These are phyloP conservation scores for Balaeniceps rex DNA, from an alignment of 2,113 vertebrate genomes.

Conservation along the genomic window DNA sequence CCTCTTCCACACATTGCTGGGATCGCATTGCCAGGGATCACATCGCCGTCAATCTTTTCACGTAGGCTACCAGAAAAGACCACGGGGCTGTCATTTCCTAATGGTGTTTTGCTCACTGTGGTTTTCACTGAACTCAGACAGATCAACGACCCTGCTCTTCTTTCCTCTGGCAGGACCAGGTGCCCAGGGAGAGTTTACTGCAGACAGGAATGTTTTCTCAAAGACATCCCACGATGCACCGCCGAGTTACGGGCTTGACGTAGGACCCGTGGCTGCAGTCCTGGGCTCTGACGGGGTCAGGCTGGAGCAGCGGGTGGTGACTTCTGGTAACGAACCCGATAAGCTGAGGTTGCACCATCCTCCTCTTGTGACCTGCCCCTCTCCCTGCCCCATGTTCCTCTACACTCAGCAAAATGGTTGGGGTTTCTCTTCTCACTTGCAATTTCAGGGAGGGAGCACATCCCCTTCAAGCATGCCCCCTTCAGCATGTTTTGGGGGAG, in stretches of 20 bases:
- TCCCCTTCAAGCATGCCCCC: no score
- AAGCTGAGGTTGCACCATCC: not conserved
- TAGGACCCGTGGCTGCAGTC: not conserved
- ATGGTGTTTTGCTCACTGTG: fast-evolving
- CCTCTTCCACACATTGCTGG: fast-evolving
- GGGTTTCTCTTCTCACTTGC: not conserved
- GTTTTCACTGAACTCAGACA: not conserved
- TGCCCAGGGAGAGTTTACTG: not conserved
- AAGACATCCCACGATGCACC: not conserved
- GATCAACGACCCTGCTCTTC: not conserved
- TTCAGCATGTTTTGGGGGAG: not conserved
- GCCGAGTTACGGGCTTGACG: not conserved
- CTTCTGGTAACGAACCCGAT: not conserved
- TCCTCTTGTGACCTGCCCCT: not conserved
- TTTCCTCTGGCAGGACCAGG: not conserved
- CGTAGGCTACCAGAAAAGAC: not conserved
- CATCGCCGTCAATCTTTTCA: not conserved
- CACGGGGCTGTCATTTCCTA: not conserved
- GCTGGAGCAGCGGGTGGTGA: not conserved
- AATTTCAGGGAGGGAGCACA: not conserved
- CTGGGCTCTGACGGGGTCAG: not conserved
- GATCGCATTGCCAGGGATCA: not conserved
- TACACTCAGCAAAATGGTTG: fast-evolving
- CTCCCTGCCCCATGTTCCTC: not conserved
- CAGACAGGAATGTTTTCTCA: not conserved